These are phyloP conservation scores for Tiliqua scincoides DNA, from an alignment of 2,113 vertebrate species.

Conservation along the genomic window DNA sequence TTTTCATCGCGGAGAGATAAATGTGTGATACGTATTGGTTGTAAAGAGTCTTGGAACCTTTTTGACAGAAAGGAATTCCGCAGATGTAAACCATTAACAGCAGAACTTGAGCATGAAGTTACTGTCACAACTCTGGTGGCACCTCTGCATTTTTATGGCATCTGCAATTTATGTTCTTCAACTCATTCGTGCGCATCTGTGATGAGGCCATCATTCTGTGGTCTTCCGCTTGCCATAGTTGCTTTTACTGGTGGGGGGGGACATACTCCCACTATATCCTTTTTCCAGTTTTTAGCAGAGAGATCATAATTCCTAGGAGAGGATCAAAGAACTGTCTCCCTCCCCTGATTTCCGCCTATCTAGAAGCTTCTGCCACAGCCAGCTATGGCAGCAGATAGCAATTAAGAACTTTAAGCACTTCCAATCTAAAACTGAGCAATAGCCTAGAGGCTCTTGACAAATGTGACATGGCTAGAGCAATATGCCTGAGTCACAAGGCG, in stretches of 20 bases:
- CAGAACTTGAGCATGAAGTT: not conserved
- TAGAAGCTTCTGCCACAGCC: not conserved
- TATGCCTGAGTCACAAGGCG: slow-evolving; percentile 1
- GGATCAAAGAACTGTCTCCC: not conserved
- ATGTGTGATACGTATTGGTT: not conserved
- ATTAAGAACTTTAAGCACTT: not conserved
- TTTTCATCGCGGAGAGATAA: not conserved
- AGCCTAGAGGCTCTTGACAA: slow-evolving; percentile 6
- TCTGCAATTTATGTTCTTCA: not conserved
- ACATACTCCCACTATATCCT: not conserved
- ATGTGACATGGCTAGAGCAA: not conserved
- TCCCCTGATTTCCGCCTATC: not conserved
- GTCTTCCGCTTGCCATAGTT: not conserved
- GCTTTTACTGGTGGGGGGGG: not conserved
- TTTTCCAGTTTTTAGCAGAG: too few relatives aligned
- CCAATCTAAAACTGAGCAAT: not conserved
- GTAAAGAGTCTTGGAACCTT: not conserved
- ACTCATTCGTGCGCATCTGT: not conserved
- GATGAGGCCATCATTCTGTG: not conserved
- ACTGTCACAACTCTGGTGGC: not conserved
- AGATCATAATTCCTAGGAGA: too few relatives aligned
- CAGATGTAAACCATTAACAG: not conserved
- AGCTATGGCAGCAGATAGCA: not conserved
- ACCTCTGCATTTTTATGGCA: not conserved
- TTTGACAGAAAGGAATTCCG: not conserved